Percentiles rank a stretch among this genome's conserved stretches.
Conservation (phyloP, 2,113 vertebrate genomes). For the Lutjanus erythropterus region DNA sequence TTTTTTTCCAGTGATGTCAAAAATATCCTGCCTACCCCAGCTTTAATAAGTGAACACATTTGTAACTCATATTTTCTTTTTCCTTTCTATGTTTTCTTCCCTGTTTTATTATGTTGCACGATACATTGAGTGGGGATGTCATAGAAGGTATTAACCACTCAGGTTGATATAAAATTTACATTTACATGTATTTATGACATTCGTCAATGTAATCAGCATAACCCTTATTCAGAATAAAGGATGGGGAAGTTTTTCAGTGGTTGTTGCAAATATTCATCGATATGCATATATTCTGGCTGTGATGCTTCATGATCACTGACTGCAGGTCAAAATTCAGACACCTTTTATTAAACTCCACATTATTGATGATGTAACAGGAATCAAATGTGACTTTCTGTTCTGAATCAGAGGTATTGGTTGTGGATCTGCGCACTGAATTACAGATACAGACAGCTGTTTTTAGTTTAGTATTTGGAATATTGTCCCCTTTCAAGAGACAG, state of each 20-base stretch:
- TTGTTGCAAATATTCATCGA: background rate
- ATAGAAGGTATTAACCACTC: background rate
- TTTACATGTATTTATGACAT: background rate
- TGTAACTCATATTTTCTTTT: background rate
- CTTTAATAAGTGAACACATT: background rate
- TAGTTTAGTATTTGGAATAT: slow-evolving; percentile 48
- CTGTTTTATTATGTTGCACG: background rate
- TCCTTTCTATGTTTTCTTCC: background rate
- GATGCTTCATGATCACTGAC: background rate
- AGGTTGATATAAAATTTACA: background rate
- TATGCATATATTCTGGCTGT: background rate
- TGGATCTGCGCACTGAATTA: background rate
- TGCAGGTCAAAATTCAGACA: slow-evolving; percentile 15
- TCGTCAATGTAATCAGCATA: background rate
- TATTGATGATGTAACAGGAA: slow-evolving; percentile 18
- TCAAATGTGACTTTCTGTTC: slow-evolving; percentile 18
- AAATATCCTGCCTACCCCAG: too few species aligned
- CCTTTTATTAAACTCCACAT: slow-evolving; percentile 1
- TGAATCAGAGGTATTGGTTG: slow-evolving; percentile 11
- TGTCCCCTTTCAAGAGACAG: slow-evolving; percentile 75
- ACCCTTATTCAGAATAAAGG: background rate
- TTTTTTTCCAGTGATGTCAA: too few species aligned
- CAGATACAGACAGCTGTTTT: slow-evolving; percentile 45
- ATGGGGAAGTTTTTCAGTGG: background rate
- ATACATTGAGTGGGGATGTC: background rate